Evolutionary conservation across 2,797 vertebrate species (phyloP), one percentile per base, ranked within the genome.

Genomic region (Euthynnus affinis): DNA sequence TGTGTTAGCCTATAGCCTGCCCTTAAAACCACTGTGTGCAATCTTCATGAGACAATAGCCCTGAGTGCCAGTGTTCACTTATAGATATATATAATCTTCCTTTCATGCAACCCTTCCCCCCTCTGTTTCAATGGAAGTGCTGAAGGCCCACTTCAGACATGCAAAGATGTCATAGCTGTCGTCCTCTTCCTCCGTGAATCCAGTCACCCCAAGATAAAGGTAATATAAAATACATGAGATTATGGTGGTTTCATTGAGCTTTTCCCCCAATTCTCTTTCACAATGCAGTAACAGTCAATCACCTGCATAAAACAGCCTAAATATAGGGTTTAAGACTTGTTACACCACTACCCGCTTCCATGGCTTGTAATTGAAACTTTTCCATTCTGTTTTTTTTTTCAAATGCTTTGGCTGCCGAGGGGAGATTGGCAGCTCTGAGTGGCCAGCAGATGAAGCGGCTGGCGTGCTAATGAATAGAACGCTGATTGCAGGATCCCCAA

Each of bases 401-500:
- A 32, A 86, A 89, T 91, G 91, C 91, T 92, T 90, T 94, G 94
- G 91, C 97, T 96, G 96, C 93, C 37, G 85, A 93, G 94, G 94
- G 91, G 94, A 98, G 98, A 99, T 99, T 99, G 98, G 97, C 98
- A 99, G 95, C 93, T 95, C 96, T 95, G 96, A 99, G 98, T 97
- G 97, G 96, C 95, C 96, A 87, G 96, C 96, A 96, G 97, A 97
- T 97, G 96, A 97, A 97, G 97, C 96, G 97, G 97, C 97, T 97
- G 96, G 97, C 95, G 96, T 95, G 92, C 96, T 99, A 99, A 99
- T 99, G 98, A 99, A 99, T 99, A 99, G 98, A 96, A 95, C 96
- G 92, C 97, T 99, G 98, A 99, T 99, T 99, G 98, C 98, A 98
- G 97, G 97, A 99, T 98, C 98, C 93, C 97, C 96, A 93, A 99